Evolutionary conservation across 2,113 vertebrate species (phyloP).

Genomic region (Brienomyrus longianalis): DNA sequence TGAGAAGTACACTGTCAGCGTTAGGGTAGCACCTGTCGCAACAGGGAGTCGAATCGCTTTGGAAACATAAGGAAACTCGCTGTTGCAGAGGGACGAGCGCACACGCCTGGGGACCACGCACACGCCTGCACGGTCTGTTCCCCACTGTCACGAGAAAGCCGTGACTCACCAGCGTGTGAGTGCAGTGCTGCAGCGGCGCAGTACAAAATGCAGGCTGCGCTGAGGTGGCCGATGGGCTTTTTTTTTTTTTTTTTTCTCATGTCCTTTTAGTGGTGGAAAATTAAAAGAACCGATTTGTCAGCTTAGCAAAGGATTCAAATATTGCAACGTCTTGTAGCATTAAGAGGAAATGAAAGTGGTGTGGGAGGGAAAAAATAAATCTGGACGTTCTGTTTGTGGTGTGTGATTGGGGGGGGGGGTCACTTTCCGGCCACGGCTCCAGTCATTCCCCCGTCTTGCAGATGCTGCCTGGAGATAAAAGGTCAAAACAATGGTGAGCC

Average conservation of each 20-base stretch:
- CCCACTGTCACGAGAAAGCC: not conserved
- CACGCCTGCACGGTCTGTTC: not conserved
- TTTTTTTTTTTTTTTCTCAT: not conserved
- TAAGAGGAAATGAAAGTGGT: not conserved
- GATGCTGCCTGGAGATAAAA: constrained; percentile 49
- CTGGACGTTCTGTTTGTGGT: not conserved
- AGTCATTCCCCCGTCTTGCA: constrained; percentile 28
- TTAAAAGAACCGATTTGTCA: not conserved
- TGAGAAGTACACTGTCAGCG: not conserved
- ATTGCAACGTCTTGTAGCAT: not conserved
- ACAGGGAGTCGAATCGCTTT: not conserved
- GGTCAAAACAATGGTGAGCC: constrained; percentile 20
- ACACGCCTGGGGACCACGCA: not conserved
- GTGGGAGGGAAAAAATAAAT: too few relatives aligned
- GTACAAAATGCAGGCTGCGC: not conserved
- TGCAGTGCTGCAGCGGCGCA: not conserved
- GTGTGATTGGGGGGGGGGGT: not conserved
- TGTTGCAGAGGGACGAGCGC: not conserved
- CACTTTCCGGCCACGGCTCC: constrained; percentile 47
- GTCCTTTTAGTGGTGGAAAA: not conserved
- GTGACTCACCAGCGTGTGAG: not conserved
- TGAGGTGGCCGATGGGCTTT: not conserved
- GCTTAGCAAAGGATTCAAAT: not conserved
- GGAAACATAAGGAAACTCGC: not conserved
- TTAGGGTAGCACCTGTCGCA: not conserved